Percentiles rank a stretch among this genome's conserved stretches.
These are phyloP conservation scores for Unio delphinus DNA, from an alignment of 2,888 invertebrate species.

Conservation along the genomic window DNA sequence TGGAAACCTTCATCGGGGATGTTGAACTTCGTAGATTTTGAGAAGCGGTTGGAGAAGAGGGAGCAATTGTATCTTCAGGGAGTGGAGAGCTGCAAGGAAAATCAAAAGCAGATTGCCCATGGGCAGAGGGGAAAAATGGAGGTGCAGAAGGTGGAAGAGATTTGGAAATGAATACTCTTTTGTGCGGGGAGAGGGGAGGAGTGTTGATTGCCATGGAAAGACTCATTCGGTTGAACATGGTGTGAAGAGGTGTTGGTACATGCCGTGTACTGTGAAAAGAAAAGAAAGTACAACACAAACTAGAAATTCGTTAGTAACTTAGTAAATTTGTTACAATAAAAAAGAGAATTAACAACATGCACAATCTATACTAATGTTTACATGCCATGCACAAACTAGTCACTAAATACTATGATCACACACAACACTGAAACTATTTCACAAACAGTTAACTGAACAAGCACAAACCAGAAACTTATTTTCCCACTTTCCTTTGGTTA, in stretches of 20 bases:
- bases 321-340: too few relatives aligned
- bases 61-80: conserved; percentile 59
- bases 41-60: conserved; percentile 44
- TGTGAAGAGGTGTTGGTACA: conserved; percentile 13
- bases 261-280: conserved; percentile 15
- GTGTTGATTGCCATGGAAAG: conserved; percentile 6
- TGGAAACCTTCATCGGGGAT: conserved; percentile 75
- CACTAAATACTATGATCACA: too few relatives aligned
- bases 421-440: too few relatives aligned
- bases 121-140: conserved; percentile 34
- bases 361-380: too few relatives aligned
- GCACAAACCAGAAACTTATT: too few relatives aligned
- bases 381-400: too few relatives aligned
- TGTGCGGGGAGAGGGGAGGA: neutral
- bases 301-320: too few relatives aligned
- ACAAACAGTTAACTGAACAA: too few relatives aligned
- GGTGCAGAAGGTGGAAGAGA: conserved; percentile 19
- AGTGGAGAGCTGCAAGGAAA: conserved; percentile 68
- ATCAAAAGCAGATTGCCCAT: conserved; percentile 55
- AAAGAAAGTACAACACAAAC: too few relatives aligned
- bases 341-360: too few relatives aligned
- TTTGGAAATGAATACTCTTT: too few relatives aligned
- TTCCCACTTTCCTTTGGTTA: too few relatives aligned
- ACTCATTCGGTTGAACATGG: neutral
- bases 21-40: conserved; percentile 70